These are phyloP conservation scores for Nanger granti DNA, from an alignment of 2,113 vertebrate species.

Conservation along the genomic window DNA sequence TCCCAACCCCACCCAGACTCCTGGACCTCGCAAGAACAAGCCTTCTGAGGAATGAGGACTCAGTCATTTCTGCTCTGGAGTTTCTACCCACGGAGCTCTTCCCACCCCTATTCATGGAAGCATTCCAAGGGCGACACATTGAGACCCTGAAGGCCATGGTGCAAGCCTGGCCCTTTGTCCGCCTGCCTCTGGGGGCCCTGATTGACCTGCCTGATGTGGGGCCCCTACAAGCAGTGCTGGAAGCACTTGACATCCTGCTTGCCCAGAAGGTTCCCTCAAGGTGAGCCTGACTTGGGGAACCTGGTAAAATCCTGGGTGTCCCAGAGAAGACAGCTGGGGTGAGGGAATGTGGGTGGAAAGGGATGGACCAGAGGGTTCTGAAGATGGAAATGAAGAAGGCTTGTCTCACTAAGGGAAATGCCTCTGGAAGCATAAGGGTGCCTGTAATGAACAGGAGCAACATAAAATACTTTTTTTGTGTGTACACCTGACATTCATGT, in stretches of 20 bases:
- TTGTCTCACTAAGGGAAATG: neutral
- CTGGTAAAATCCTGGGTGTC: too few relatives aligned
- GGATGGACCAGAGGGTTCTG: neutral
- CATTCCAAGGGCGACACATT: accelerated
- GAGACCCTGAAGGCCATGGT: neutral
- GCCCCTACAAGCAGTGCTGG: neutral
- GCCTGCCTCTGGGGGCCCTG: neutral
- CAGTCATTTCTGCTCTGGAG: neutral
- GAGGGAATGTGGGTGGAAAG: neutral
- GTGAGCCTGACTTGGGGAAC: neutral
- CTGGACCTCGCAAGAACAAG: neutral
- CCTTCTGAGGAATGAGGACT: neutral
- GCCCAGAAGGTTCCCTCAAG: neutral
- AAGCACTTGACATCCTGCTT: neutral
- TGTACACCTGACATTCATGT: neutral
- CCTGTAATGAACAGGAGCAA: accelerated
- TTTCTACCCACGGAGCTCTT: neutral
- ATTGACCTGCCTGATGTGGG: neutral
- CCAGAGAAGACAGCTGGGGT: accelerated
- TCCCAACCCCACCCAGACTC: neutral
- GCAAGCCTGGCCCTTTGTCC: neutral
- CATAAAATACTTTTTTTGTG: neutral
- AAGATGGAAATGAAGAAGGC: accelerated
- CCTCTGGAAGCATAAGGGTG: accelerated
- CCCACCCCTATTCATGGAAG: accelerated